phyloP scores from a whole-genome alignment of 92 coral and sea anemone genomes.

The Phenganax stokvisi region DNA sequence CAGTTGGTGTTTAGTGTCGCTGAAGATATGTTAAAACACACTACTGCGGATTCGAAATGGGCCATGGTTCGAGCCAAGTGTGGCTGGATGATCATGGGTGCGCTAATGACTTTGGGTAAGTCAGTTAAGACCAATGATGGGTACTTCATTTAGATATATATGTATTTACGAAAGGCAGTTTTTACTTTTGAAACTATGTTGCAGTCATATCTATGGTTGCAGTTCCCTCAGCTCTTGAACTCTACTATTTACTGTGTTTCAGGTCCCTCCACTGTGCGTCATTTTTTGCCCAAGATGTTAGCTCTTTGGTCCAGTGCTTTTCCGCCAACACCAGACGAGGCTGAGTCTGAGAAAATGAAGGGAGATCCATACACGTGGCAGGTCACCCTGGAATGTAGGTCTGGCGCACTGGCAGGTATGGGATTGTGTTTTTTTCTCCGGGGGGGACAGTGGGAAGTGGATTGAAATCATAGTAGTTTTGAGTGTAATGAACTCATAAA shows the following conservation, averaged over 20 bases:
- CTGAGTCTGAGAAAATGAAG: constrained; percentile 81
- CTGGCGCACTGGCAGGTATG: constrained; percentile 96
- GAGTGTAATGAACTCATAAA: neutral
- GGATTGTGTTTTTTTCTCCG: neutral
- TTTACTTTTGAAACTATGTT: neutral
- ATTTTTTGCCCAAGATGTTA: constrained; percentile 83
- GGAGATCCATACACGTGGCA: constrained; percentile 99
- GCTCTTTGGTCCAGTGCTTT: constrained; percentile 84
- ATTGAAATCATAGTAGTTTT: neutral
- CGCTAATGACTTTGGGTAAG: constrained; percentile 91
- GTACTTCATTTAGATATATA: neutral
- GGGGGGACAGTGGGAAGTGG: neutral
- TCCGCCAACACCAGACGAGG: constrained; percentile 82
- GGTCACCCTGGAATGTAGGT: constrained; percentile 87
- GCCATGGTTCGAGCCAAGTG: constrained; percentile 89
- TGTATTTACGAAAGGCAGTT: neutral
- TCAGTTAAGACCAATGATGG: no score
- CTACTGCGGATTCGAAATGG: constrained; percentile 67
- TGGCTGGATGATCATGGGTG: constrained; percentile 91
- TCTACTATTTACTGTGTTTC: neutral
- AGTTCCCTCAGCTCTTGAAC: no score
- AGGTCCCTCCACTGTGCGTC: constrained; percentile 93
- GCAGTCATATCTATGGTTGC: no score
- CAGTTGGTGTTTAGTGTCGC: constrained; percentile 82
- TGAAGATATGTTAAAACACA: constrained; percentile 74